Percentiles rank a stretch among this genome's conserved stretches.
These are phyloP conservation scores for Corythornis cristatus DNA, from an alignment of 2,113 vertebrate genomes.

Conservation along the genomic window DNA sequence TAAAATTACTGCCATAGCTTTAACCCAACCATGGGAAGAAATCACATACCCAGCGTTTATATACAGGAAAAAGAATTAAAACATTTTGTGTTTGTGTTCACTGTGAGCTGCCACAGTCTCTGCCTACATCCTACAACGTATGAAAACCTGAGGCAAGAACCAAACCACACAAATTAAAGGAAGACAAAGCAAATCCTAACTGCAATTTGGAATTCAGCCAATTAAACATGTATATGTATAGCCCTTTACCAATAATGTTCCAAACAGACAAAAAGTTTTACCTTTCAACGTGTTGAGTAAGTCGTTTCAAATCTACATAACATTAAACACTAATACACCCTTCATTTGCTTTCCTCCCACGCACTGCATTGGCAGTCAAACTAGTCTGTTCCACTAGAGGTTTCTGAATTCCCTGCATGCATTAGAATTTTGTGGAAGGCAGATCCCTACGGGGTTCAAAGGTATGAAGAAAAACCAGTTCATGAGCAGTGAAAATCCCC, in stretches of 20 bases:
- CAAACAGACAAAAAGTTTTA: constrained; percentile 54
- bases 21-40: not conserved
- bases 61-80: not conserved
- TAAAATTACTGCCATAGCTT: not conserved
- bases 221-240: not conserved
- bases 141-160: constrained; percentile 8
- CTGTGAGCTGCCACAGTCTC: not conserved
- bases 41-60: not conserved
- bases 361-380: not conserved
- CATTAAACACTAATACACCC: not conserved
- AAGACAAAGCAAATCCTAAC: constrained; percentile 17
- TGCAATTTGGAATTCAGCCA: constrained; percentile 23
- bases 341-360: not conserved
- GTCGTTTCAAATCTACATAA: not conserved
- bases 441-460: not conserved
- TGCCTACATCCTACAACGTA: not conserved
- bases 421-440: not conserved
- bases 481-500: not conserved
- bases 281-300: not conserved
- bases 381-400: not conserved
- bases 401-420: not conserved
- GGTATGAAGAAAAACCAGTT: not conserved
- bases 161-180: not conserved
- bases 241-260: constrained; percentile 55
- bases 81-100: not conserved